These are phyloP conservation scores for Cepphus grylle DNA, from an alignment of 2,113 vertebrate species.

Conservation along the genomic window DNA sequence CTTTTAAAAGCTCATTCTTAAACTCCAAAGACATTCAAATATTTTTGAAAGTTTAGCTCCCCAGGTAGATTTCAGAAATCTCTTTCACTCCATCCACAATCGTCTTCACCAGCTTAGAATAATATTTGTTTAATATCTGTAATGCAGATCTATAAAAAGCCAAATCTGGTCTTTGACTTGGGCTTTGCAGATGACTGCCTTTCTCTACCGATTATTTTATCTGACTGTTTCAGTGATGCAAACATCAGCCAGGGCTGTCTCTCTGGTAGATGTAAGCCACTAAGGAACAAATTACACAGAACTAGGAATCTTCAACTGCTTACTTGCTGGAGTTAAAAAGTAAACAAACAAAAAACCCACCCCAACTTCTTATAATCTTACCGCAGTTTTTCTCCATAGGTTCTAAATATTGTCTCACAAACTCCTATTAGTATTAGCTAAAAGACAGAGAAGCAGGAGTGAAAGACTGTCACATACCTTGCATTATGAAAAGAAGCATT, in stretches of 20 bases:
- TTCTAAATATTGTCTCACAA: not conserved
- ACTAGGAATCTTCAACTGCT: not conserved
- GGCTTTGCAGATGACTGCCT: not conserved
- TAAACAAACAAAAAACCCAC: not conserved
- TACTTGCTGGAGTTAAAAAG: not conserved
- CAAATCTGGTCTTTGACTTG: not conserved
- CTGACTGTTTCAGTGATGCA: not conserved
- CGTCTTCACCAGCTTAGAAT: not conserved
- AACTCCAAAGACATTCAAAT: not conserved
- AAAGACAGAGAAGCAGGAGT: not conserved
- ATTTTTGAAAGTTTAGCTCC: not conserved
- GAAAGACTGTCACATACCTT: not conserved
- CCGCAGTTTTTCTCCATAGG: not conserved
- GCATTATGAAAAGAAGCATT: not conserved
- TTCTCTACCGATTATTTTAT: not conserved
- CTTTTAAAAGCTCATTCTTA: not conserved
- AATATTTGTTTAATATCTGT: not conserved
- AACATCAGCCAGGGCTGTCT: not conserved
- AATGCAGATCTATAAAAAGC: not conserved
- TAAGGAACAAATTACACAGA: not conserved
- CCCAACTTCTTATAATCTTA: not conserved
- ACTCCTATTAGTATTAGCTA: not conserved
- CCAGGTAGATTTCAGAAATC: not conserved
- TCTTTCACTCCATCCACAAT: not conserved
- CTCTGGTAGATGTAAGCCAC: not conserved